Base-by-base conservation (phyloP, 1,140 invertebrate genomes). In the Drosophila truncata region DNA sequence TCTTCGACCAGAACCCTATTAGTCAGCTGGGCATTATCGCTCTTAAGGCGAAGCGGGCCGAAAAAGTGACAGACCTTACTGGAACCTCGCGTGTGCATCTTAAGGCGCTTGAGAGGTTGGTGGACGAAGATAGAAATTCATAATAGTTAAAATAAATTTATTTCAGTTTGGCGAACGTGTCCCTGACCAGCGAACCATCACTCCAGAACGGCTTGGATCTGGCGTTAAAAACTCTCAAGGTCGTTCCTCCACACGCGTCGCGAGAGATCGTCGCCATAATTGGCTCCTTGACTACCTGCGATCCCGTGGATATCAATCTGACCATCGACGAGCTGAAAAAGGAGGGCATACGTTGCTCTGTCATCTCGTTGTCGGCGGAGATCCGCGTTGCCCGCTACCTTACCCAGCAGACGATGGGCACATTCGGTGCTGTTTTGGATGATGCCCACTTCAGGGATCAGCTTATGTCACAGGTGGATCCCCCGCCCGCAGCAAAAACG, bases 1-100 rank as follows among this genome's bases (percentile, higher is more conserved):
- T 97, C 92, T 99, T 99, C 93, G 98, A 99, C 93, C 98, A 99
- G 94, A 99, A 99, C 94, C 99, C 99, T 41, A 98, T 99, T 54
- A 98, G 98, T 93, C 99, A 99, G 93, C 93, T 99, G 46, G 99
- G 98, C 23, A 94, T 99, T 50, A 97, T 99, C 79, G 93, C 96
- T 14, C 97, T 98, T 62, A 96, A 96, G 83, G 99, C 99, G 86
- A 99, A 99, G 93, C 94, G 98, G 84, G 97, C 98, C 18, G 98
- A 99, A 91, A 98, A 97, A 94, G 92, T 99, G 7, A 96, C 96
- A 62, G 97, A 99, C 75, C 94, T 99, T 35, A 96, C 97, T 78
- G 98, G 98, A 84, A 98, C 97, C 92, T 93, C 95, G 14, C 95
- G 96, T 54, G 97, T 97, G 86, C 97, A 98, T 88, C 93, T 97